Base-by-base conservation (phyloP, 2,888 invertebrate genomes). In the Nemotelus pantherinus region DNA sequence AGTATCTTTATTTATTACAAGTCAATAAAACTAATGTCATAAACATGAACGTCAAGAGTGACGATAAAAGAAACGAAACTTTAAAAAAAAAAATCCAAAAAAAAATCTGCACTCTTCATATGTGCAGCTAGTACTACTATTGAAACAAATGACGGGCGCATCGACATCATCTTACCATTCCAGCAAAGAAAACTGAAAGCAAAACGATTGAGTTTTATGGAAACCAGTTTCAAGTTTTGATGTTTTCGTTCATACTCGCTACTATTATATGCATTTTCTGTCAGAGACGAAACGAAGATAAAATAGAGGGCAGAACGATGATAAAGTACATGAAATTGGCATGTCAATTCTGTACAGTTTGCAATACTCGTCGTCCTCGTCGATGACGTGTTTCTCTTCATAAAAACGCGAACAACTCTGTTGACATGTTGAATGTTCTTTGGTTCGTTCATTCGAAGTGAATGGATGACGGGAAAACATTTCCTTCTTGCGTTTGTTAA, bases 401-500 rank as follows among this genome's bases (percentile, higher is more conserved):
- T 45, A 67, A 67, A 67, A 67, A 67, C 44, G 9, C n/a, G 10
- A 47, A 64, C 64, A 64, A 64, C 64, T 64, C 67, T 67, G 67
- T 45, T 67, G 67, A 67, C 39, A 45, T 47, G 3, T 67, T 41
- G 64, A 39, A 64, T 43, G 7, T 43, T n/a, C 39, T 6, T 9
- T 7, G 50, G 9, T 41, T 39, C 39, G 43, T 41, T 63, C 43
- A 41, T 63, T 41, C 41, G 41, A 63, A 63, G 63, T 63, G 25
- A 25, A 25, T 25, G 25, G 25, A 25, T 25, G 25, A 25, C 25
- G 25, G 25, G 25, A 25, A 25, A 25, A 25, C 25, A 25, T 25
- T 25, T 25, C 25, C 25, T 25, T 25, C 25, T 25, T 25, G 25
- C 25, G 25, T 25, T 25, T 25, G 25, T 41, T 41, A 41, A 63